Evolutionary conservation across 64 coral and sea anemone species (phyloP), one percentile per base, ranked within the genome.

Genomic region (Catalaphyllia jardinei): DNA sequence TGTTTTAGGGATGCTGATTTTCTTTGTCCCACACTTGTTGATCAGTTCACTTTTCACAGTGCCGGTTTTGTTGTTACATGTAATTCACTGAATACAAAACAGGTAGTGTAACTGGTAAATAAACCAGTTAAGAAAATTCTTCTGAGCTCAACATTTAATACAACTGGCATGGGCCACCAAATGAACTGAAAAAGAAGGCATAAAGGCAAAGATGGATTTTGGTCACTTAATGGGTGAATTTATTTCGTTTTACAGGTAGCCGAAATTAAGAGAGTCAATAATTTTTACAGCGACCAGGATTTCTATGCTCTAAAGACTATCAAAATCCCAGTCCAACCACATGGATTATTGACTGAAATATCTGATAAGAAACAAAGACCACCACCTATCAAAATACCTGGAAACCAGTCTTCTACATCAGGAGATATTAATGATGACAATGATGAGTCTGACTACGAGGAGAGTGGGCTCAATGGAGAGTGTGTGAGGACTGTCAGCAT

Each of bases 401-500:
- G 51, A 5, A 89, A 89, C 69, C 50, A 90, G 55, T 73, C 89
- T 28, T 83, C 88, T 39, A 25, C 77, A 31, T 93, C 88, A 42
- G 94, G 63, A 80, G 87, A 50, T 86, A 72, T 35, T 52, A 15
- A 80, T 54, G 27, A 65, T 75, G 77, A 72, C 17, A 39, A 93
- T 75, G 52, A 69, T 62, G 60, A 89, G n/a, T 65, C 51, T 65
- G 71, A 55, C 31, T 83, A 75, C 69, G 92, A 88, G 35, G 29
- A 73, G 0, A 22, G 31, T 61, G 83, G 84, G 52, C 78, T 89
- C 19, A 79, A 86, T 12, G 95, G 74, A 72, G 82, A 87, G 71
- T 88, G 82, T 75, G 82, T 97, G 13, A 97, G 95, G 87, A 97
- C 91, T 54, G 83, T 97, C 28, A 97, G 95, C 69, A 97, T 97